phyloP scores from a whole-genome alignment of 2,888 invertebrate species.

The Nudaria mundana region DNA sequence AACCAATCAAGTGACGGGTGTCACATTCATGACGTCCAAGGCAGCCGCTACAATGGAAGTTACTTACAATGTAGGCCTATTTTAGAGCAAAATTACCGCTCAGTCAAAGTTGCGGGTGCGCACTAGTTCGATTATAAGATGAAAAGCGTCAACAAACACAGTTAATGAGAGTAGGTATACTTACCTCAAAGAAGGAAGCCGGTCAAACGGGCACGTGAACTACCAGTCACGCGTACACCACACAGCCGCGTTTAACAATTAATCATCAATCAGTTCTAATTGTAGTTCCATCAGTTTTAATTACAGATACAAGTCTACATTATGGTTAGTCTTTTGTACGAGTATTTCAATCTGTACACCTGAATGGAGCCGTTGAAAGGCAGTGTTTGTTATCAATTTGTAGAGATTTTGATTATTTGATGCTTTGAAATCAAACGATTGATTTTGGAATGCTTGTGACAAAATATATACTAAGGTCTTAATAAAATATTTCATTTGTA shows the following conservation, averaged over 20 bases:
- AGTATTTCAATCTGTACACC: background rate
- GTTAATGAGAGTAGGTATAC: too few species aligned
- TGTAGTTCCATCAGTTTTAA: conserved; percentile 9
- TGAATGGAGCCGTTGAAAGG: background rate
- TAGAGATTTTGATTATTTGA: background rate
- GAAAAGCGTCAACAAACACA: too few species aligned
- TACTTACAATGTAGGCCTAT: too few species aligned
- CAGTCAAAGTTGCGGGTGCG: too few species aligned
- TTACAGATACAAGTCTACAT: conserved; percentile 6
- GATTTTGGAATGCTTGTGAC: too few species aligned
- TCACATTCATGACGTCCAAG: too few species aligned
- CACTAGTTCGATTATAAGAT: too few species aligned
- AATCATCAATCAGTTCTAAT: conserved; percentile 6
- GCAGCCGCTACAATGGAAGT: too few species aligned
- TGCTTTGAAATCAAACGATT: background rate
- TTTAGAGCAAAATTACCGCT: too few species aligned
- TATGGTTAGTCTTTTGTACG: background rate
- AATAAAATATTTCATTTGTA: too few species aligned
- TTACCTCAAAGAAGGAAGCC: conserved; percentile 2
- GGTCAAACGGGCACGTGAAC: conserved; percentile 4
- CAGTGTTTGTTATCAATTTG: background rate
- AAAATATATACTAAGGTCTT: too few species aligned
- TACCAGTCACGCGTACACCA: conserved; percentile 1
- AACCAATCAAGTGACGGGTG: too few species aligned
- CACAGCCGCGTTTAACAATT: conserved; percentile 7